Base-by-base conservation (phyloP, 2,797 vertebrate genomes). In the Spea hammondii region DNA sequence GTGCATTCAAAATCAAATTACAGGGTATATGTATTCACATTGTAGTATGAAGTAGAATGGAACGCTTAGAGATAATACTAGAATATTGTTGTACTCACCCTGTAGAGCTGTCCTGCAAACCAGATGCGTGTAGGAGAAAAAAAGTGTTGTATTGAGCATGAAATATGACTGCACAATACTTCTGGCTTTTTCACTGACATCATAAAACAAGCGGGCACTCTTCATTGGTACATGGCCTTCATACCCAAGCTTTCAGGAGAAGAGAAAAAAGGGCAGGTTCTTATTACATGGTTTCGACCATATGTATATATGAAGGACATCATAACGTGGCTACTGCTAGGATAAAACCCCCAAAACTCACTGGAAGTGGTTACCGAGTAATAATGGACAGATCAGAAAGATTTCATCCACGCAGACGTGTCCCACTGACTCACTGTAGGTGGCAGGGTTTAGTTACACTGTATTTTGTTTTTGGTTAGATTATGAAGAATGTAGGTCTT, bases 81-180 rank as follows among this genome's bases (percentile, higher is more conserved):
- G 6, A 62, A 62, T 62, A 62, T 6, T 17, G 5, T 17, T 32
- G 14, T 4, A 73, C 75, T 89, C 86, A 99, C 98, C 97, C 3
- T 93, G 91, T 57, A 99, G 93, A 46, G 98, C 97, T 0, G 97
- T 98, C 82, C 98, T 91, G 82, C 98, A 99, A 87, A 99, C 98
- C 80, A 99, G 89, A 88, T 99, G 98, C 0, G 98, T 98, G 88
- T 97, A 99, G 86, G 97, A 99, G 91, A 99, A 99, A 87, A 98
- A 96, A 74, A 99, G 89, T 0, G 95, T 98, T 83, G 95, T 93
- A 86, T 96, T 99, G 53, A 99, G 91, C 93, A 91, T 91, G 88
- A 99, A 99, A 87, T 99, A 99, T 44, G 98, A 99, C 89, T 97
- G 89, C 0, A 96, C 89, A 0, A 99, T 95, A 76, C 87, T 89